These are phyloP conservation scores for Isaurus tuberculatus DNA, from an alignment of 92 coral and sea anemone species.

Conservation along the genomic window DNA sequence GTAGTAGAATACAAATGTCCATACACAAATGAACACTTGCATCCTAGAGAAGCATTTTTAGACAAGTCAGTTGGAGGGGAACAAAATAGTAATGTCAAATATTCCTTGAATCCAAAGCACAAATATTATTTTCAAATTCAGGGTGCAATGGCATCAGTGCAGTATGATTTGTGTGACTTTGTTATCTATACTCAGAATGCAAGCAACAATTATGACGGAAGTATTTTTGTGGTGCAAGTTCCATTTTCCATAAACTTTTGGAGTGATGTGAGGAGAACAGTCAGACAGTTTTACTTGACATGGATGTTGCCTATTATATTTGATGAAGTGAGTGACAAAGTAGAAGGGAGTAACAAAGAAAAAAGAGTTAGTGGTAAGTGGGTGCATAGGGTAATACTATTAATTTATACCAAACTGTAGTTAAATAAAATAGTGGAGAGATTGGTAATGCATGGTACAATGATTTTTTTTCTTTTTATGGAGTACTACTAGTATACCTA, in stretches of 20 bases:
- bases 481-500: conserved; percentile 30
- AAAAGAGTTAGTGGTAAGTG: background rate
- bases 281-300: conserved; percentile 3
- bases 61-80: background rate
- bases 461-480: too few species aligned
- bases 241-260: background rate
- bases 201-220: conserved; percentile 5
- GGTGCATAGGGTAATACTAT: background rate
- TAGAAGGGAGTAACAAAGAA: background rate
- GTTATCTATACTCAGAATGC: conserved; percentile 42
- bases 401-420: too few species aligned
- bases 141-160: conserved; percentile 13
- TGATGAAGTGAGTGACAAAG: conserved; percentile 1
- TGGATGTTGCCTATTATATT: conserved; percentile 10
- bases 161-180: conserved; percentile 33
- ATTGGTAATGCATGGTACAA: too few species aligned
- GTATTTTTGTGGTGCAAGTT: conserved; percentile 3
- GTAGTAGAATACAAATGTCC: conserved; percentile 7
- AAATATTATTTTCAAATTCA: background rate
- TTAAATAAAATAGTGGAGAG: too few species aligned
- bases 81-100: background rate
- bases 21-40: background rate
- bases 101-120: background rate
- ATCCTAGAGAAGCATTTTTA: conserved; percentile 4
- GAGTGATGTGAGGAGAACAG: conserved; percentile 2